These are phyloP conservation scores for Caenorhabditis sulstoni DNA, from an alignment of 2,888 invertebrate genomes.

Conservation along the genomic window DNA sequence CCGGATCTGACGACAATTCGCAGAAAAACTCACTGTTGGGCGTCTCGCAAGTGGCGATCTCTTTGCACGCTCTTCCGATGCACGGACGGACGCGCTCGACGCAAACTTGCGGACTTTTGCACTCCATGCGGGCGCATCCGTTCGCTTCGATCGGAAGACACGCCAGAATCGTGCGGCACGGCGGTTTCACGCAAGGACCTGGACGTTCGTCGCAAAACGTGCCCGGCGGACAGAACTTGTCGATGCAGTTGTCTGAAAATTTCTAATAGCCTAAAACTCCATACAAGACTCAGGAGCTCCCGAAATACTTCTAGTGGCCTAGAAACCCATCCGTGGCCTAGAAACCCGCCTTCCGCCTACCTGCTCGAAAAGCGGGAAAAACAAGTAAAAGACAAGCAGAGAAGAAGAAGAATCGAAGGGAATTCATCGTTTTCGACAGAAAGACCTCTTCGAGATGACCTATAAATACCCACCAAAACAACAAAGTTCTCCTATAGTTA, in stretches of 20 bases:
- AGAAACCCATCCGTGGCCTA: too few relatives aligned
- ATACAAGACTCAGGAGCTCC: too few relatives aligned
- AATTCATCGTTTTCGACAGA: too few relatives aligned
- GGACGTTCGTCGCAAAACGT: constrained; percentile 59
- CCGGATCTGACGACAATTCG: not conserved
- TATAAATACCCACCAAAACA: too few relatives aligned
- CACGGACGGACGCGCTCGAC: constrained; percentile 54
- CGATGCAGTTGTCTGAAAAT: constrained; percentile 44
- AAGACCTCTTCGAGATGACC: too few relatives aligned
- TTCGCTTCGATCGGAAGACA: constrained; percentile 53
- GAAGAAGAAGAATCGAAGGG: too few relatives aligned
- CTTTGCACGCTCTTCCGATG: constrained; percentile 52
- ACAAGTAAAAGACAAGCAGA: too few relatives aligned
- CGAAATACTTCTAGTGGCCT: too few relatives aligned
- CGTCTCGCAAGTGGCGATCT: constrained; percentile 50
- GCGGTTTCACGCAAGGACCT: constrained; percentile 44
- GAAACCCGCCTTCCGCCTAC: too few relatives aligned
- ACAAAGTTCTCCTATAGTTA: too few relatives aligned
- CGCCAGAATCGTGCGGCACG: constrained; percentile 44
- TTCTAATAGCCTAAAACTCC: too few relatives aligned
- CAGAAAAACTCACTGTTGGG: constrained; percentile 37
- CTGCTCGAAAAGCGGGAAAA: too few relatives aligned
- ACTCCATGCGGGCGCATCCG: constrained; percentile 56
- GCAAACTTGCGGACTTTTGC: constrained; percentile 36
- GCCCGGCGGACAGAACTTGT: constrained; percentile 58